phyloP scores from a whole-genome alignment of 2,797 vertebrate species.

The Tinamus major region DNA sequence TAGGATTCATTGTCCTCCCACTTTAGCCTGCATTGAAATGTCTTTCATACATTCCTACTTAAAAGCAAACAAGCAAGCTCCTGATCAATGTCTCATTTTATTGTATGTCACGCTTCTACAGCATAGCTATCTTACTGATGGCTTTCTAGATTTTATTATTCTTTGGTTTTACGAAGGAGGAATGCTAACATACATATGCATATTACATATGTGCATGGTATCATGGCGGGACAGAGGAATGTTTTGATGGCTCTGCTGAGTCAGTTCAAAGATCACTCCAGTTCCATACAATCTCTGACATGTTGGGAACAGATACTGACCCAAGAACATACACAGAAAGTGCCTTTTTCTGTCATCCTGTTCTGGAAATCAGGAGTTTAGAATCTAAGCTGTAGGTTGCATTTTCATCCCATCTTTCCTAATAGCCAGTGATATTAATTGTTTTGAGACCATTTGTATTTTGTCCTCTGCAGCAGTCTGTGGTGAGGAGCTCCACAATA shows the following conservation, averaged over 20 bases:
- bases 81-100: neutral
- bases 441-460: neutral
- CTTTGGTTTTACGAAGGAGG: neutral
- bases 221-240: neutral
- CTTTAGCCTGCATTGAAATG: neutral
- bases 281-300: neutral
- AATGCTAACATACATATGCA: neutral
- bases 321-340: neutral
- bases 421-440: neutral
- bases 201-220: too few relatives aligned
- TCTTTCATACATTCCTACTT: neutral
- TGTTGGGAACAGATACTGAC: neutral
- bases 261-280: neutral
- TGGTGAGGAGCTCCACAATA: too few relatives aligned
- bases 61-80: neutral
- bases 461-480: neutral
- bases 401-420: neutral
- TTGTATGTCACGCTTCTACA: neutral
- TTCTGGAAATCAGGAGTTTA: neutral
- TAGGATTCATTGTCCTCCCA: neutral
- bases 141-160: neutral
- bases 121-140: neutral
- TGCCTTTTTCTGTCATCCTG: rapidly evolving
- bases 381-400: neutral
- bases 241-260: neutral